Evolutionary conservation across 2,888 invertebrate genomes (phyloP).

Genomic region (Chrysolina haemoptera): DNA sequence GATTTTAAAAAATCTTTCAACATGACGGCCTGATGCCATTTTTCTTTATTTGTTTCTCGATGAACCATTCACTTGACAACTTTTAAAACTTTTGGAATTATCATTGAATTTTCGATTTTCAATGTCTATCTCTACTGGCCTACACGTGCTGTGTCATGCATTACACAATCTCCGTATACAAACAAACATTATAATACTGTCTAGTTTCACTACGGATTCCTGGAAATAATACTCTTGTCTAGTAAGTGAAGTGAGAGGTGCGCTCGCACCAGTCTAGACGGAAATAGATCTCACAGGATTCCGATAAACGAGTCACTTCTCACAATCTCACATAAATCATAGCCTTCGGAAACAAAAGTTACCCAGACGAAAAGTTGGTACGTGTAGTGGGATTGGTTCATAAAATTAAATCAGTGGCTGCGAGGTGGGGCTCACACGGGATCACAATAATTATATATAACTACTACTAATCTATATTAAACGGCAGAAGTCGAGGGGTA

Average conservation of each 20-base stretch:
- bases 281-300: constrained; percentile 8
- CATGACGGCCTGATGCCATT: too few species aligned
- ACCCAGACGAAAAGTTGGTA: background rate
- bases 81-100: too few species aligned
- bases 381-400: background rate
- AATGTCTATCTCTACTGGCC: background rate
- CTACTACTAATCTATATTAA: too few species aligned
- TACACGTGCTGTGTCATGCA: background rate
- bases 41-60: too few species aligned
- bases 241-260: constrained; percentile 12
- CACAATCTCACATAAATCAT: constrained; percentile 5
- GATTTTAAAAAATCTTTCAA: too few species aligned
- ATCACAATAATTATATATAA: too few species aligned
- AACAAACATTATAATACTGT: constrained; percentile 3
- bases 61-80: too few species aligned
- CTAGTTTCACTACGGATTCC: constrained; percentile 8
- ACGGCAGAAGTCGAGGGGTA: too few species aligned
- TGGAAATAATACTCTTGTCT: constrained; percentile 16
- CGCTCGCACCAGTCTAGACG: constrained; percentile 10
- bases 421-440: background rate
- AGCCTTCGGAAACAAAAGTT: constrained; percentile 6
- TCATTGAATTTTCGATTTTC: too few species aligned
- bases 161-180: constrained; percentile 10
- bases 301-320: background rate
- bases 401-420: background rate